Evolutionary conservation across 2,888 invertebrate genomes (phyloP).

Genomic region (Ormyrus rosae): DNA sequence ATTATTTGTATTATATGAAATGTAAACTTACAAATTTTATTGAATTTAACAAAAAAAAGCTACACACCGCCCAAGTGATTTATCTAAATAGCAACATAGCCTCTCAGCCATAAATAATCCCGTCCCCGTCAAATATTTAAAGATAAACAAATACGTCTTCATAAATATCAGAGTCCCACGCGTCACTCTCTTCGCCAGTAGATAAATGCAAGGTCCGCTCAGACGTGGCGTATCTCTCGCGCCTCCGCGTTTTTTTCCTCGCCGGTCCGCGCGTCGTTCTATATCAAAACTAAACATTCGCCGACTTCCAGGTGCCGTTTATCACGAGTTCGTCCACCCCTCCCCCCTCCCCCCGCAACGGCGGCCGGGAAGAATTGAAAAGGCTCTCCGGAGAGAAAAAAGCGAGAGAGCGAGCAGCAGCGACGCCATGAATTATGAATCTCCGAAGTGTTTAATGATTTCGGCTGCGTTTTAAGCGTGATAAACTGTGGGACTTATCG

Average conservation of each 20-base stretch:
- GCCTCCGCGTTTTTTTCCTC: constrained; percentile 4
- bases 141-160: not conserved
- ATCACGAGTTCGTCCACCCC: constrained; percentile 20
- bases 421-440: constrained; percentile 36
- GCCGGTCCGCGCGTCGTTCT: not conserved
- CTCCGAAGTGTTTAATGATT: constrained; percentile 33
- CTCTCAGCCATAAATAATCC: too few species aligned
- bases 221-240: constrained; percentile 23
- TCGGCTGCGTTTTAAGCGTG: constrained; percentile 25
- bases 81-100: too few species aligned
- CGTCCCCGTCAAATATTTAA: not conserved
- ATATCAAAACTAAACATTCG: constrained; percentile 20
- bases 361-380: constrained; percentile 17
- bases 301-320: constrained; percentile 24
- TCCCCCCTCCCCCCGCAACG: not conserved
- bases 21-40: too few species aligned
- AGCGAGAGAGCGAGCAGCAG: not conserved
- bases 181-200: not conserved
- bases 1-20: too few species aligned
- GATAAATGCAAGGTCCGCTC: constrained; percentile 6
- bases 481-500: constrained; percentile 39
- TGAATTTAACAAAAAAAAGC: too few species aligned
- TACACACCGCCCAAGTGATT: too few species aligned
- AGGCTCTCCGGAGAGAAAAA: not conserved
- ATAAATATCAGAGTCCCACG: constrained; percentile 1